Conservation (phyloP, 2,888 invertebrate genomes). For the Oligia strigilis region DNA sequence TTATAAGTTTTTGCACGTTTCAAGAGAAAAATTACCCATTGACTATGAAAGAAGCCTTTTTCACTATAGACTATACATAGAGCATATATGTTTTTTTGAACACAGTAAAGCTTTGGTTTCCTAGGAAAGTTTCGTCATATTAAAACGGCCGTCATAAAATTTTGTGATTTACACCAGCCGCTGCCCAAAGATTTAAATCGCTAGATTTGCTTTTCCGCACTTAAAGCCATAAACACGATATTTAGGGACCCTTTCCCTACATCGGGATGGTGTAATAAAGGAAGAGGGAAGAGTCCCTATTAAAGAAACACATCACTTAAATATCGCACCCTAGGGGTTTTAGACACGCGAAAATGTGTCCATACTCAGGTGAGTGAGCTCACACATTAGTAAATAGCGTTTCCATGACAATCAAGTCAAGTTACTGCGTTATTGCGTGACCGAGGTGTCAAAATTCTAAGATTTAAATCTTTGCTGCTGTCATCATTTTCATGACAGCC, state of each 20-base stretch:
- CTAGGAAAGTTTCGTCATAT: no score
- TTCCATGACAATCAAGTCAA: background rate
- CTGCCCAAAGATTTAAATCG: no score
- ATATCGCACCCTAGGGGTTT: background rate
- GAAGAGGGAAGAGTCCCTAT: background rate
- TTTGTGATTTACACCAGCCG: no score
- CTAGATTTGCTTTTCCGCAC: no score
- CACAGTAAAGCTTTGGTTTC: no score
- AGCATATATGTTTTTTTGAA: background rate
- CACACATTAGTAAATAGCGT: no score
- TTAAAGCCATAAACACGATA: no score
- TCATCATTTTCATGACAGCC: background rate
- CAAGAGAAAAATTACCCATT: background rate
- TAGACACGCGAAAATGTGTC: background rate
- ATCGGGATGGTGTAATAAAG: background rate
- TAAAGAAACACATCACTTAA: background rate
- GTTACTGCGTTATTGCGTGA: background rate
- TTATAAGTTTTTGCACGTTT: slow-evolving; percentile 5
- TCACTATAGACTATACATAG: background rate
- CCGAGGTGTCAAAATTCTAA: background rate
- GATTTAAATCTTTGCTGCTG: background rate
- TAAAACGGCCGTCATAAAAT: no score
- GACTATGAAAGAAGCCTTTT: background rate
- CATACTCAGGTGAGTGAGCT: background rate
- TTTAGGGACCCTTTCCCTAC: background rate